phyloP scores from a whole-genome alignment of 2,888 invertebrate species.

The Lasioglossum lativentre region DNA sequence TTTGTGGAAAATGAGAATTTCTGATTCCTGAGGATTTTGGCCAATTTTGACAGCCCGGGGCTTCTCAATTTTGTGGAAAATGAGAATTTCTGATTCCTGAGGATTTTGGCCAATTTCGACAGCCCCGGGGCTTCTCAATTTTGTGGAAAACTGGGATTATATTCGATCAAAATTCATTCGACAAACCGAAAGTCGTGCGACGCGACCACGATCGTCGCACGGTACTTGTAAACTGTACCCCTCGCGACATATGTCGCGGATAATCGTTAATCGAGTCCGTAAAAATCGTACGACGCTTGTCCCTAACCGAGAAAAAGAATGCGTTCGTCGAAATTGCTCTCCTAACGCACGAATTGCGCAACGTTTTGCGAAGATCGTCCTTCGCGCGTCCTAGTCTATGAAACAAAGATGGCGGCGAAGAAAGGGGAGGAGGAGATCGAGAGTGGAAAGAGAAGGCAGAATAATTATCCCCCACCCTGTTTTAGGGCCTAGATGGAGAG shows the following conservation, averaged over 20 bases:
- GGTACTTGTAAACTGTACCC: background rate
- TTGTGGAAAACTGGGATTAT: too few species aligned
- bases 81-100: too few species aligned
- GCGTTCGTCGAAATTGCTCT: background rate
- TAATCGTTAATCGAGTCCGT: too few species aligned
- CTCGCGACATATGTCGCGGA: background rate
- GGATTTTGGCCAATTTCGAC: too few species aligned
- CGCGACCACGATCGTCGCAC: background rate
- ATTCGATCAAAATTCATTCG: too few species aligned
- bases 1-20: too few species aligned
- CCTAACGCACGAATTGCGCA: background rate
- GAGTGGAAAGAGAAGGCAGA: slow-evolving; percentile 22
- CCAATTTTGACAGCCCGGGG: too few species aligned
- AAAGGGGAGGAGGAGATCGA: background rate
- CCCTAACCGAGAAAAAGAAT: background rate
- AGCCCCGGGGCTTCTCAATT: too few species aligned
- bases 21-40: too few species aligned
- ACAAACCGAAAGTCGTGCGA: background rate
- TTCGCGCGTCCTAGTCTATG: background rate
- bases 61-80: too few species aligned
- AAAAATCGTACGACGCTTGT: background rate
- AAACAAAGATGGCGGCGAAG: background rate
- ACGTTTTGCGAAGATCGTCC: background rate
- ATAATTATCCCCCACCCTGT: slow-evolving; percentile 43
- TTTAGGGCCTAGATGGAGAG: slow-evolving; percentile 3